Evolutionary conservation across 2,113 vertebrate species (phyloP).

Genomic region (Menidia beryllina): DNA sequence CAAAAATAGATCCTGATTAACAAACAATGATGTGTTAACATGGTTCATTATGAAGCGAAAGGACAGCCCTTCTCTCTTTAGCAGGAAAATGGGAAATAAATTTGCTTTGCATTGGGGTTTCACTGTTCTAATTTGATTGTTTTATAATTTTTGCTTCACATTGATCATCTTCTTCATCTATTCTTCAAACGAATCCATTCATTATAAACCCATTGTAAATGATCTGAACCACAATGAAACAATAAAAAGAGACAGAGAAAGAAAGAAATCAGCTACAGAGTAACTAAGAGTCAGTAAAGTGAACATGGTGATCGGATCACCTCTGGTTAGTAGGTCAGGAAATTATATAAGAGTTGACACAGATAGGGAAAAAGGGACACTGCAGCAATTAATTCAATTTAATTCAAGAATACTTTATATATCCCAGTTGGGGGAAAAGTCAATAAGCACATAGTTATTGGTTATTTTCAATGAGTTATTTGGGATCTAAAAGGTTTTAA

Average conservation of each 20-base stretch:
- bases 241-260: not conserved
- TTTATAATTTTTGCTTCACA: slow-evolving; percentile 4
- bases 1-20: slow-evolving; percentile 73
- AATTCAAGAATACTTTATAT: too few species aligned
- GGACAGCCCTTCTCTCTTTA: not conserved
- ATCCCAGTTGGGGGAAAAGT: too few species aligned
- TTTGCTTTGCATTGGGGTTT: not conserved
- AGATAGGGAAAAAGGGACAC: slow-evolving; percentile 10
- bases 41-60: slow-evolving; percentile 48
- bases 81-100: not conserved
- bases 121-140: not conserved
- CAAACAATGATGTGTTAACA: slow-evolving; percentile 70
- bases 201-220: not conserved
- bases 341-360: not conserved
- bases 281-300: too few species aligned
- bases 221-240: not conserved
- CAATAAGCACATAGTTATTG: not conserved
- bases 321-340: not conserved
- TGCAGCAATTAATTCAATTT: not conserved
- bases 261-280: too few species aligned
- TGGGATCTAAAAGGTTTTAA: slow-evolving; percentile 28
- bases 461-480: slow-evolving; percentile 22
- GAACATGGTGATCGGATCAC: not conserved
- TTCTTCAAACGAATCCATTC: not conserved
- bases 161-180: not conserved